phyloP scores from a whole-genome alignment of 2,888 invertebrate species.

The Nasonovia ribisnigri region DNA sequence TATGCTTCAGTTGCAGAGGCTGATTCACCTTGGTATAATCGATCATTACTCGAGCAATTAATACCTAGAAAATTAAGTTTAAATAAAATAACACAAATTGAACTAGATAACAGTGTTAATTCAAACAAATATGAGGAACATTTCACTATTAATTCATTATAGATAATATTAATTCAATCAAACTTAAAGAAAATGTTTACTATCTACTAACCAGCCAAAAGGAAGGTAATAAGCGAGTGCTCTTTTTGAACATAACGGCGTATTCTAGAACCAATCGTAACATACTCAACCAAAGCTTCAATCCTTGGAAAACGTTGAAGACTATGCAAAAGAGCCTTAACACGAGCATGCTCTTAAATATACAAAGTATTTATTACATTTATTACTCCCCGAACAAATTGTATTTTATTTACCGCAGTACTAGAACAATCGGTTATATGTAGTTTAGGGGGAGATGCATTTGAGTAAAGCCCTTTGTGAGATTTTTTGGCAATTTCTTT shows the following conservation, averaged over 20 bases:
- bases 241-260: slow-evolving; percentile 94
- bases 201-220: slow-evolving; percentile 78
- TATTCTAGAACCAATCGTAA: slow-evolving; percentile 94
- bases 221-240: slow-evolving; percentile 93
- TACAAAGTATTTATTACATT: slow-evolving; percentile 76
- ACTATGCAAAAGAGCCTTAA: slow-evolving; percentile 93
- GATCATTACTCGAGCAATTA: slow-evolving; percentile 85
- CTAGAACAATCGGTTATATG: slow-evolving; percentile 89
- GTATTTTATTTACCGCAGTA: slow-evolving; percentile 79
- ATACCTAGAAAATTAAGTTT: slow-evolving; percentile 72
- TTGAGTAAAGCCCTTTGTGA: slow-evolving; percentile 84
- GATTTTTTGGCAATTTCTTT: slow-evolving; percentile 94
- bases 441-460: slow-evolving; percentile 85
- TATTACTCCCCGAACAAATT: slow-evolving; percentile 76
- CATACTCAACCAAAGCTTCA: slow-evolving; percentile 96
- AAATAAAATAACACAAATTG: neutral
- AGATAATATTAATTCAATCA: neutral
- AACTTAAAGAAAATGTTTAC: neutral
- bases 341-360: slow-evolving; percentile 80
- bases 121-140: too few relatives aligned
- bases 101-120: too few relatives aligned
- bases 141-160: too few relatives aligned
- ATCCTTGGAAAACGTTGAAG: slow-evolving; percentile 90
- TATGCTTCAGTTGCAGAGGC: slow-evolving; percentile 87
- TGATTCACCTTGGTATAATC: slow-evolving; percentile 72